phyloP scores from a whole-genome alignment of 2,888 invertebrate species.

The Callosobruchus maculatus region DNA sequence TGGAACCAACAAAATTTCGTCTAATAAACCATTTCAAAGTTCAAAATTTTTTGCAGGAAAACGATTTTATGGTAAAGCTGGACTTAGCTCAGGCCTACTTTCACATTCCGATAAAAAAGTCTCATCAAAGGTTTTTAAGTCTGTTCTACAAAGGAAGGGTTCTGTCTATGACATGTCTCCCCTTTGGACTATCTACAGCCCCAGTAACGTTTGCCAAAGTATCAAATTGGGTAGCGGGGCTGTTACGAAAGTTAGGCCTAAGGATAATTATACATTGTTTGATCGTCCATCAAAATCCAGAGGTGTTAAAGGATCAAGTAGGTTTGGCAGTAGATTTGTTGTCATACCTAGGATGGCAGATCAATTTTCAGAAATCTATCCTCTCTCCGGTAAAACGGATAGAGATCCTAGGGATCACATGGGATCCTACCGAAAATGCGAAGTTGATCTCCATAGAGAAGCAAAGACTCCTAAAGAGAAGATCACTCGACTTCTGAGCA shows the following conservation, averaged over 20 bases:
- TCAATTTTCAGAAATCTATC: constrained; percentile 18
- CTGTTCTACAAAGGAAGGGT: constrained; percentile 9
- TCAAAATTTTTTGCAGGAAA: constrained; percentile 10
- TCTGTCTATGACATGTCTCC: constrained; percentile 19
- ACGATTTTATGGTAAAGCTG: constrained; percentile 12
- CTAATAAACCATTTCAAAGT: constrained; percentile 13
- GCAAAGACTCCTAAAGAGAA: too few species aligned
- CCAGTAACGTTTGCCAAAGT: constrained; percentile 14
- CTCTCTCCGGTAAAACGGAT: constrained; percentile 5
- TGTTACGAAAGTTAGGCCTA: constrained; percentile 9
- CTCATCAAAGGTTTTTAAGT: background rate
- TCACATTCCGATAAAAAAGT: too few species aligned
- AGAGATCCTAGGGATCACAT: constrained; percentile 17
- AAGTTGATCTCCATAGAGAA: too few species aligned
- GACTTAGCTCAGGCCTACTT: constrained; percentile 15
- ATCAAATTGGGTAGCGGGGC: constrained; percentile 16
- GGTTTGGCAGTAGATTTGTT: constrained; percentile 6
- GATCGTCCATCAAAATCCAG: constrained; percentile 9
- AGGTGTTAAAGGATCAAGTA: constrained; percentile 1
- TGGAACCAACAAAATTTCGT: constrained; percentile 13
- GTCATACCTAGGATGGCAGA: constrained; percentile 14
- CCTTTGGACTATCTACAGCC: constrained; percentile 19
- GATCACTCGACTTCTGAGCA: background rate
- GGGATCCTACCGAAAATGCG: constrained; percentile 7
- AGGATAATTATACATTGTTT: constrained; percentile 18